A percentile compares a stretch with the other conserved stretches of the same genome.
phyloP scores from a whole-genome alignment of 2,113 vertebrate genomes.

The Aplodontia rufa region DNA sequence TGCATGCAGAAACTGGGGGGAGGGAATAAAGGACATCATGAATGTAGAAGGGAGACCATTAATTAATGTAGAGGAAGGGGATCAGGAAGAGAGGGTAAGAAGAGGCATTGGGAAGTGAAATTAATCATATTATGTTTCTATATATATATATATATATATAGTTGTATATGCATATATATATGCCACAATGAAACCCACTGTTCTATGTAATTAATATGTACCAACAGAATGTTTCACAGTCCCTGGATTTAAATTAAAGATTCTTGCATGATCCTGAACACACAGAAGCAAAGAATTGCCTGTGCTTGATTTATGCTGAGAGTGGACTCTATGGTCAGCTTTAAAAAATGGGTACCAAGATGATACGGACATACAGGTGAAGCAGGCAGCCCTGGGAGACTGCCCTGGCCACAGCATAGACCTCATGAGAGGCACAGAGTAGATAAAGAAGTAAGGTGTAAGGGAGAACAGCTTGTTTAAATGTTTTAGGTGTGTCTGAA shows the following conservation, averaged over 20 bases:
- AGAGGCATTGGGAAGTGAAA: neutral
- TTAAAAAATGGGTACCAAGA: accelerated
- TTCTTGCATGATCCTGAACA: neutral
- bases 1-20: neutral
- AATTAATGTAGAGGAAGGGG: neutral
- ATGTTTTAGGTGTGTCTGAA: neutral
- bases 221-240: neutral
- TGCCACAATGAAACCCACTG: neutral
- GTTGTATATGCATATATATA: no score
- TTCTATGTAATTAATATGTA: neutral
- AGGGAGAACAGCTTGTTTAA: neutral
- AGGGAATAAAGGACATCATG: no score
- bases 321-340: neutral
- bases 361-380: neutral
- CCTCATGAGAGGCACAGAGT: neutral
- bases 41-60: neutral
- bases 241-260: neutral
- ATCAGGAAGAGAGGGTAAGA: neutral
- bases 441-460: neutral
- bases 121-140: neutral
- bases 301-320: neutral
- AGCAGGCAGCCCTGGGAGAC: neutral
- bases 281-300: neutral
- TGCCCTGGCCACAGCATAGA: no score
- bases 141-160: no score